Base-by-base conservation (phyloP, 2,113 vertebrate genomes). In the Charadrius vociferus region DNA sequence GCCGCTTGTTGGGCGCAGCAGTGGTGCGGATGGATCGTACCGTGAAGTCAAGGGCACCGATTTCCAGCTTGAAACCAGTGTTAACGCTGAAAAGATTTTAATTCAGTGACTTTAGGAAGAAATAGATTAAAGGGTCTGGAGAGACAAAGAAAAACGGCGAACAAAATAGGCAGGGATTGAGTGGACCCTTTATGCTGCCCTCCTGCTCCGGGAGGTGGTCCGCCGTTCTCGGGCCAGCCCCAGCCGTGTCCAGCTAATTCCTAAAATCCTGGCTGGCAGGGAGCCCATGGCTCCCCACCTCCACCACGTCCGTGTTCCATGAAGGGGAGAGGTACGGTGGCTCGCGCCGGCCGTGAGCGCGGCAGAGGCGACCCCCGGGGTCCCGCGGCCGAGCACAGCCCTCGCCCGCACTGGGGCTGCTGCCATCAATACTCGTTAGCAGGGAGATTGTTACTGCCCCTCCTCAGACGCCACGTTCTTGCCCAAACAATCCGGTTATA, bases 251-350 rank as follows among this genome's bases (percentile, higher is more conserved):
- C 53, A 18, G 32, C 39, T 34, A 3, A 2, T 23, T 45, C 72
- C 62, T 30, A 16, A 19, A 2, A 18, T 9, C 21, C 32, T 4
- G 10, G 21, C 6, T 11, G 84, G 58, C 29, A 13, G 34, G 45
- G 84, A 12, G 6, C 32, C 81, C 61, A 3, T 29, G 21, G 70
- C 15, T 22, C 50, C 32, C 23, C 62, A 19, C 1, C 27, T 29
- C 18, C 12, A 0, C 9, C 3, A 1, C 20, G 0, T 2, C 55
- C 3, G 6, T 19, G 53, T 7, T 14, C 12, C 0, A 62, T 6
- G 49, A 24, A 24, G 49, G 49, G 23, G 6, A 11, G 49, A 24
- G 12, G 49, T 3, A 23, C 49, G 12, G 49, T 50, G 58, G 53
- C 50, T 21, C 8, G 23, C 8, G 55, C 58, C 34, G 50, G 77